These are phyloP conservation scores for Cephus nigrinus DNA, from an alignment of 2,888 invertebrate genomes.

Conservation along the genomic window DNA sequence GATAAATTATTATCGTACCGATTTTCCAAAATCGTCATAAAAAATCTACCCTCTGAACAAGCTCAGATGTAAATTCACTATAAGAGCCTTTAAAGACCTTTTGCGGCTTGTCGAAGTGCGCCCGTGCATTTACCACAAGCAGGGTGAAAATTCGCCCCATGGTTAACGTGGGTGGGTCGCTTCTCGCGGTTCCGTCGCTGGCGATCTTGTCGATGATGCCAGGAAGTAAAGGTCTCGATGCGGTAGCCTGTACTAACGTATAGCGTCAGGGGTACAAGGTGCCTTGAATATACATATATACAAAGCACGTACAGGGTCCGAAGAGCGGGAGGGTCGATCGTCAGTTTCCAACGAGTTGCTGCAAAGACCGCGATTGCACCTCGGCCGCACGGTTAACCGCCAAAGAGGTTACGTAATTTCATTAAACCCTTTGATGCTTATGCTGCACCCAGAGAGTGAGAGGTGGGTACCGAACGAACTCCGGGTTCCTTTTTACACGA, in stretches of 20 bases:
- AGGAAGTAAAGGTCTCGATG: too few relatives aligned
- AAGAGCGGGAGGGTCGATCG: too few relatives aligned
- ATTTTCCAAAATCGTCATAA: not conserved
- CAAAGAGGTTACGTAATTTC: conserved; percentile 54
- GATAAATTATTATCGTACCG: not conserved
- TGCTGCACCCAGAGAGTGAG: not conserved
- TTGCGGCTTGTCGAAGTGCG: not conserved
- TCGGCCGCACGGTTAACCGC: conserved; percentile 40
- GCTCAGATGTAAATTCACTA: not conserved
- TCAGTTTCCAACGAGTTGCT: conserved; percentile 13
- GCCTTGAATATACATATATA: too few relatives aligned
- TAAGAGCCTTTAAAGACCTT: not conserved
- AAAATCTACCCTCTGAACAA: not conserved
- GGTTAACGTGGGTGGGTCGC: not conserved
- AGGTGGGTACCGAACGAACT: not conserved
- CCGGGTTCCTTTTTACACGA: not conserved
- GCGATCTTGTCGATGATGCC: too few relatives aligned
- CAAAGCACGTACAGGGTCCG: too few relatives aligned
- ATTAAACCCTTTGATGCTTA: conserved; percentile 46
- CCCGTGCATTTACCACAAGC: not conserved
- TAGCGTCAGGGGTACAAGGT: too few relatives aligned
- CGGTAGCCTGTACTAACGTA: too few relatives aligned
- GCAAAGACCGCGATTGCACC: conserved; percentile 44
- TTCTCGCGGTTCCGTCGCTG: too few relatives aligned
- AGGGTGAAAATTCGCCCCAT: not conserved